Evolutionary conservation across 2,797 vertebrate species (phyloP).

Genomic region (Aulostomus chinensis): DNA sequence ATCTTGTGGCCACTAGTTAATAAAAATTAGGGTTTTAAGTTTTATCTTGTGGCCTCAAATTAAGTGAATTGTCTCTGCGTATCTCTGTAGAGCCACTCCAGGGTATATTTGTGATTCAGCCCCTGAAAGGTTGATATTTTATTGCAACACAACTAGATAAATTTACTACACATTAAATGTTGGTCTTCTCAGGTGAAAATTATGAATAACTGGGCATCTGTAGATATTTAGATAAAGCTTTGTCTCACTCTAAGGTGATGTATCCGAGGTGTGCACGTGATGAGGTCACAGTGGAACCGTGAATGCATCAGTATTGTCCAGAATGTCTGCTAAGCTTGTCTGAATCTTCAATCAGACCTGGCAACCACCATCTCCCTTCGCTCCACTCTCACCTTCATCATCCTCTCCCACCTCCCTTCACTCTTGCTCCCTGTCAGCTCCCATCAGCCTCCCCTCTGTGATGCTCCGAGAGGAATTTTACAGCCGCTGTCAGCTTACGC

Average conservation of each 20-base stretch:
- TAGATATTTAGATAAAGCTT: conserved; percentile 47
- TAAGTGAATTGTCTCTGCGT: no score
- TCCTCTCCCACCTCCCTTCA: conserved; percentile 55
- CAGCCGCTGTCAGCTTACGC: conserved; percentile 63
- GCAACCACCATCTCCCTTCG: conserved; percentile 28
- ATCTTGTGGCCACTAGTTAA: no score
- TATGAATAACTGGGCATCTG: conserved; percentile 43
- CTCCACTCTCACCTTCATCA: conserved; percentile 62
- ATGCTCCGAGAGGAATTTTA: conserved; percentile 75
- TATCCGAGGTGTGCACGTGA: conserved; percentile 31
- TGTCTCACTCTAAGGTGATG: conserved; percentile 34
- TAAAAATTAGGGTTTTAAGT: no score
- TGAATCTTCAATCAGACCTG: conserved; percentile 57
- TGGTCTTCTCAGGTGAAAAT: conserved; percentile 11
- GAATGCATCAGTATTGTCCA: conserved; percentile 29
- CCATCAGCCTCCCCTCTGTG: conserved; percentile 68
- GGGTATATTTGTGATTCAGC: no score
- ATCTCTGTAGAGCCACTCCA: no score
- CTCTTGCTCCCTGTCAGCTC: conserved; percentile 67
- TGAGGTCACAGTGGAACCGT: conserved; percentile 34
- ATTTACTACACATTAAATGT: no score
- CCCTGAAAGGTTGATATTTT: no score
- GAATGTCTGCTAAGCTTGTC: conserved; percentile 38
- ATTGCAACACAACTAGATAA: no score
- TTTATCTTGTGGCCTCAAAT: no score